Conservation (phyloP, 2,797 vertebrate species). For the Enteromius paludinosus region DNA sequence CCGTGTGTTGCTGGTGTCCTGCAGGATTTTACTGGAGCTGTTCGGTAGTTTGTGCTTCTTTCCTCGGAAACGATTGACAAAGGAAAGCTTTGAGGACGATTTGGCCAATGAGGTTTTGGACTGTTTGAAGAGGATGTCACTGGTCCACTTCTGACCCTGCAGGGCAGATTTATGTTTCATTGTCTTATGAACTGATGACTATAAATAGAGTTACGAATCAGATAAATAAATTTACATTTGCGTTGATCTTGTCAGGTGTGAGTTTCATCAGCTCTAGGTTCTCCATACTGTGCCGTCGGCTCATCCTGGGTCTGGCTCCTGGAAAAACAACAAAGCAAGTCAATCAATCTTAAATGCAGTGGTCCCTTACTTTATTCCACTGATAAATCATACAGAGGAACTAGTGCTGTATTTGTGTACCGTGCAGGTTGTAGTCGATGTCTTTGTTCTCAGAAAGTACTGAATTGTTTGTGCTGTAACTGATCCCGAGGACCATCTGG, state of each 20-base stretch:
- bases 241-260: constrained; percentile 92
- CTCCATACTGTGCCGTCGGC: constrained; percentile 95
- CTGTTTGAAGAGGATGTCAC: constrained; percentile 90
- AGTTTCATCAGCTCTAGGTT: constrained; percentile 97
- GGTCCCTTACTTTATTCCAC: not conserved
- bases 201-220: not conserved
- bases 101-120: constrained; percentile 88
- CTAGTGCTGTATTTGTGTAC: constrained; percentile 68
- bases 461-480: constrained; percentile 91
- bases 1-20: constrained; percentile 92
- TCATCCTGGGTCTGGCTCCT: constrained; percentile 86
- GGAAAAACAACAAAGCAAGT: constrained; percentile 11
- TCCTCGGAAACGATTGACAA: constrained; percentile 90
- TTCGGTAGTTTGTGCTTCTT: constrained; percentile 87
- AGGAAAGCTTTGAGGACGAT: constrained; percentile 92
- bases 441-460: constrained; percentile 86
- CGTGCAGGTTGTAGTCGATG: constrained; percentile 78
- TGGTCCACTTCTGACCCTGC: constrained; percentile 92
- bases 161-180: constrained; percentile 35
- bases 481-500: constrained; percentile 92
- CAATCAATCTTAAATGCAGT: not conserved
- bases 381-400: not conserved
- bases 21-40: constrained; percentile 86
- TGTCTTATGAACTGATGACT: not conserved
- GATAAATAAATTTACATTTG: constrained; percentile 53